A percentile compares a stretch with the other conserved stretches of the same genome.
phyloP scores from a whole-genome alignment of 2,113 vertebrate genomes.

The Anguilla japonica region DNA sequence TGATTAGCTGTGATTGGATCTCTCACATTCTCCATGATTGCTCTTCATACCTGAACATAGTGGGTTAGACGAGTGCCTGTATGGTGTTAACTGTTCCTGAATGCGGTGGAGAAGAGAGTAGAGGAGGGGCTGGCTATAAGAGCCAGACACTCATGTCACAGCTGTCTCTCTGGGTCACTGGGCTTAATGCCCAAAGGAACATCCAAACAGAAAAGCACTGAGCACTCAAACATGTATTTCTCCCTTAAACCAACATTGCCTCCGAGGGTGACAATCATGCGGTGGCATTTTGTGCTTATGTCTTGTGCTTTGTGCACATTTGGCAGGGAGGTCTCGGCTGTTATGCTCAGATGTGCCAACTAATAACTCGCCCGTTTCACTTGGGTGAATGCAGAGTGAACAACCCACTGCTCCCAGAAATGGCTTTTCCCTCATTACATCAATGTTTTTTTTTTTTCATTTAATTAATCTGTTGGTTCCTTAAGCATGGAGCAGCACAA shows the following conservation, averaged over 20 bases:
- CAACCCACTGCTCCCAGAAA: background rate
- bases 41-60: background rate
- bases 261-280: background rate
- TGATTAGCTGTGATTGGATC: background rate
- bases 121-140: background rate
- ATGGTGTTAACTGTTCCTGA: background rate
- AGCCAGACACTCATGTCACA: background rate
- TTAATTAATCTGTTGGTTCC: background rate
- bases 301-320: background rate
- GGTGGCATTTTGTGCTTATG: background rate
- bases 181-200: background rate
- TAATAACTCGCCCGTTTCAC: slow-evolving; percentile 1
- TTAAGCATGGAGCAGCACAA: background rate
- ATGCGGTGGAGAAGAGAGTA: background rate
- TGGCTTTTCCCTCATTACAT: background rate
- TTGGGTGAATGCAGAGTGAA: background rate
- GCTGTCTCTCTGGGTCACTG: slow-evolving; percentile 13
- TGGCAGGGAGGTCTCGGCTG: background rate
- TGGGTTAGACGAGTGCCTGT: background rate
- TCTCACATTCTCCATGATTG: background rate
- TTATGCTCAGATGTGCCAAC: background rate
- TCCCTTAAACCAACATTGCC: background rate
- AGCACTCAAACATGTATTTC: background rate
- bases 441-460: background rate
- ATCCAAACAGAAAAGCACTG: slow-evolving; percentile 3